Percentiles rank a stretch among this genome's conserved stretches.
Evolutionary conservation across 1,140 invertebrate species (phyloP).

Genomic region (Latrodectus geometricus): DNA sequence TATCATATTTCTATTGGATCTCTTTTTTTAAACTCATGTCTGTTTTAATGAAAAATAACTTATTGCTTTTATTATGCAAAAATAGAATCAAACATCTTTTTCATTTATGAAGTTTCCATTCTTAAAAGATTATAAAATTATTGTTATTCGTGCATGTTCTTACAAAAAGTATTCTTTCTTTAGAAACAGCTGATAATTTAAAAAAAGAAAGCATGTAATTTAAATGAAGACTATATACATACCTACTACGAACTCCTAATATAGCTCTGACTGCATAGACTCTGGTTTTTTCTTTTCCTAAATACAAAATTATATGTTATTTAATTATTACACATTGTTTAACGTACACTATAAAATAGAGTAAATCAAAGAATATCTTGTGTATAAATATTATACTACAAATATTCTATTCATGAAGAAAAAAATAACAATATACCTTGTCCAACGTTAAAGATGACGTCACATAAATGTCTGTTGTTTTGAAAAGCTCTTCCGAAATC

Average conservation of each 20-base stretch:
- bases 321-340: not conserved
- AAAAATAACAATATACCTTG: slow-evolving; percentile 74
- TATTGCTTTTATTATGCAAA: too few species aligned
- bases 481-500: slow-evolving; percentile 88
- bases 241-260: slow-evolving; percentile 88
- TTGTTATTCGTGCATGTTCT: too few species aligned
- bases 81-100: too few species aligned
- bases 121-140: too few species aligned
- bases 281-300: slow-evolving; percentile 78
- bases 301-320: not conserved
- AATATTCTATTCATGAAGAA: not conserved
- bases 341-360: not conserved
- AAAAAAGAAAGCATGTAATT: too few species aligned
- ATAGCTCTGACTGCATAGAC: slow-evolving; percentile 92
- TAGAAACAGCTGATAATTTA: too few species aligned
- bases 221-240: not conserved
- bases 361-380: not conserved
- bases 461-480: slow-evolving; percentile 86
- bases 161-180: too few species aligned
- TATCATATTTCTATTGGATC: too few species aligned
- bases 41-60: too few species aligned
- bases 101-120: too few species aligned
- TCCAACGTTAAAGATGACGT: slow-evolving; percentile 90
- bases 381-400: not conserved
- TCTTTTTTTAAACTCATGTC: too few species aligned